Conservation (phyloP, 2,113 vertebrate species). For the Eidolon helvum region DNA sequence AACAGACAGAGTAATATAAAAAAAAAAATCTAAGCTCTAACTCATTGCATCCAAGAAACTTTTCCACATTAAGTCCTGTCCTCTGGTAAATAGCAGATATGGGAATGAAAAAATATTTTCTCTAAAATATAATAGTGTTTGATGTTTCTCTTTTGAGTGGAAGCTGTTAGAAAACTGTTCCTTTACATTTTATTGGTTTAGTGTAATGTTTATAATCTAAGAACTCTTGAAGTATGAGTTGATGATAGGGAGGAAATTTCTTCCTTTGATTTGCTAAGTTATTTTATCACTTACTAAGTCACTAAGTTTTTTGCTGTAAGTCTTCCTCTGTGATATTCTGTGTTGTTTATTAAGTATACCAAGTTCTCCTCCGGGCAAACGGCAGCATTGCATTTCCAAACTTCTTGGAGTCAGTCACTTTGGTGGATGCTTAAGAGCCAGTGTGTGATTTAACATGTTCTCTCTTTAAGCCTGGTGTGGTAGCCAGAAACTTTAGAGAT, state of each 20-base stretch:
- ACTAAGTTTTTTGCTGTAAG: not conserved
- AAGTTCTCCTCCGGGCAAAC: not conserved
- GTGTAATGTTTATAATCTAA: not conserved
- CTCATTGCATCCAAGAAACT: constrained; percentile 18
- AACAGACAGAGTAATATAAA: constrained; percentile 10
- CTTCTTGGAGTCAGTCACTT: not conserved
- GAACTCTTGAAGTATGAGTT: not conserved
- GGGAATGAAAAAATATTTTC: not conserved
- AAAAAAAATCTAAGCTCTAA: not conserved
- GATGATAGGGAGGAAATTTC: not conserved
- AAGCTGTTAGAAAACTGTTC: not conserved
- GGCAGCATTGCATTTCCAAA: not conserved
- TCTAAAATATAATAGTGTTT: constrained; percentile 18
- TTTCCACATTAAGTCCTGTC: constrained; percentile 36
- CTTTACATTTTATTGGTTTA: not conserved
- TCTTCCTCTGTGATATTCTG: not conserved
- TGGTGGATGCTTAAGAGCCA: not conserved
- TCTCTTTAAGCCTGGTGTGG: not conserved
- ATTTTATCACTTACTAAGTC: not conserved
- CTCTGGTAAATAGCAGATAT: constrained; percentile 35
- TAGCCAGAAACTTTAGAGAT: not conserved
- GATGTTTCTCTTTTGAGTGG: not conserved
- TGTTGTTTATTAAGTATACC: not conserved
- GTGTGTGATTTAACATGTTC: not conserved
- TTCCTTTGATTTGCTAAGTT: constrained; percentile 7